Conservation (phyloP, 2,113 vertebrate species). For the Orthochromis indermauri region DNA sequence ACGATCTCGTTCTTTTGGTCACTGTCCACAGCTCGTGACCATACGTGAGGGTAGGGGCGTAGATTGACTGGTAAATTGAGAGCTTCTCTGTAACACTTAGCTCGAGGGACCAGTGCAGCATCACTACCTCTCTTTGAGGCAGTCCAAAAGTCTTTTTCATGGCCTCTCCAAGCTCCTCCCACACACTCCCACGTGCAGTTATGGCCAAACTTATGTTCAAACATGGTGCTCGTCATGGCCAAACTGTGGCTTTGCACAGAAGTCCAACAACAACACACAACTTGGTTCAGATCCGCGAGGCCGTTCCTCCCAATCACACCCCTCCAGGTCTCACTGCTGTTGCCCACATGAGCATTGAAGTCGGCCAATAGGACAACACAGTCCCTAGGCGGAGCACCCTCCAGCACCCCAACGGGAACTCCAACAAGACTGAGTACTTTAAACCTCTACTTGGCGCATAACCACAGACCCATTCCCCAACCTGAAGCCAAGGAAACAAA, state of each 20-base stretch:
- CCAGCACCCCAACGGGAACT: not conserved
- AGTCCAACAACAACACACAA: not conserved
- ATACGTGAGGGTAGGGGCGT: not conserved
- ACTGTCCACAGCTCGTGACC: not conserved
- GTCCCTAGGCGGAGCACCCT: not conserved
- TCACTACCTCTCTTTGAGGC: not conserved
- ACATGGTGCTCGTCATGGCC: not conserved
- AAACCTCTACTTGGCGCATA: not conserved
- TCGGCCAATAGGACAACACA: not conserved
- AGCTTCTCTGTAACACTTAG: not conserved
- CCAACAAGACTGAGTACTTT: not conserved
- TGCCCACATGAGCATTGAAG: not conserved
- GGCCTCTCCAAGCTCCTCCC: not conserved
- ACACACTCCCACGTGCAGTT: not conserved
- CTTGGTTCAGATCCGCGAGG: not conserved
- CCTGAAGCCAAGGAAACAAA: not conserved
- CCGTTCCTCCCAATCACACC: not conserved
- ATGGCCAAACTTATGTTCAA: not conserved
- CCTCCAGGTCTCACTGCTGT: not conserved
- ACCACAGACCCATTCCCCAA: rapidly evolving
- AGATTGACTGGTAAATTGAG: not conserved
- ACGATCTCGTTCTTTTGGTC: rapidly evolving
- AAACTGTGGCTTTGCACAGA: not conserved
- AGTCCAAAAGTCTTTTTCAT: not conserved
- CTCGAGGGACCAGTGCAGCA: not conserved